Percentiles rank a stretch among this genome's conserved stretches.
These are phyloP conservation scores for Ahaetulla prasina DNA, from an alignment of 2,113 vertebrate species.

Conservation along the genomic window DNA sequence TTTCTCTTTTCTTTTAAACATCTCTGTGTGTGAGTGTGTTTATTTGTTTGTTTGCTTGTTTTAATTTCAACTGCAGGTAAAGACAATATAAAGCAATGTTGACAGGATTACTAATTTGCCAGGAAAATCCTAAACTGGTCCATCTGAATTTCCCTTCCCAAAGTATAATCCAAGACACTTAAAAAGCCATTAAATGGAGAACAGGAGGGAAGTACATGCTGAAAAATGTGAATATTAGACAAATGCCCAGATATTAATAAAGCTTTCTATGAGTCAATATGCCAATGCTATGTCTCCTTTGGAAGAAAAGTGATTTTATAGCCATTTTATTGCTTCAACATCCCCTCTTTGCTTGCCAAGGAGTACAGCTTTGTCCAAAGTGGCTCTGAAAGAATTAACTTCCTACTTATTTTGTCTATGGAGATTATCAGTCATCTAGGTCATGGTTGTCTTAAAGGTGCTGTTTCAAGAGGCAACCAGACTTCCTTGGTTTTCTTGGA, in stretches of 20 bases:
- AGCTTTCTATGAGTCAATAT: neutral
- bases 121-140: conserved; percentile 47
- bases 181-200: neutral
- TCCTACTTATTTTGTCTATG: rapidly evolving
- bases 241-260: conserved; percentile 7
- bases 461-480: too few species aligned
- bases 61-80: conserved; percentile 9
- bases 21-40: neutral
- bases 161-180: conserved; percentile 45
- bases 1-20: neutral
- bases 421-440: too few species aligned
- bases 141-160: conserved; percentile 48
- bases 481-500: too few species aligned
- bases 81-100: conserved; percentile 13
- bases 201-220: conserved; percentile 17
- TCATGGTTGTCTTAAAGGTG: too few species aligned
- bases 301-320: conserved; percentile 3
- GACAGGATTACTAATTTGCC: conserved; percentile 51
- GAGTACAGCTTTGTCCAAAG: neutral
- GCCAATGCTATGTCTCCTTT: neutral
- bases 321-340: neutral
- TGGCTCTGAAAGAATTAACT: conserved; percentile 13
- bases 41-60: neutral
- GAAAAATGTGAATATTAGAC: neutral
- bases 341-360: neutral